Percentiles rank a stretch among this genome's conserved stretches.
These are phyloP conservation scores for Pagetopsis macropterus DNA, from an alignment of 2,797 vertebrate genomes.

Conservation along the genomic window DNA sequence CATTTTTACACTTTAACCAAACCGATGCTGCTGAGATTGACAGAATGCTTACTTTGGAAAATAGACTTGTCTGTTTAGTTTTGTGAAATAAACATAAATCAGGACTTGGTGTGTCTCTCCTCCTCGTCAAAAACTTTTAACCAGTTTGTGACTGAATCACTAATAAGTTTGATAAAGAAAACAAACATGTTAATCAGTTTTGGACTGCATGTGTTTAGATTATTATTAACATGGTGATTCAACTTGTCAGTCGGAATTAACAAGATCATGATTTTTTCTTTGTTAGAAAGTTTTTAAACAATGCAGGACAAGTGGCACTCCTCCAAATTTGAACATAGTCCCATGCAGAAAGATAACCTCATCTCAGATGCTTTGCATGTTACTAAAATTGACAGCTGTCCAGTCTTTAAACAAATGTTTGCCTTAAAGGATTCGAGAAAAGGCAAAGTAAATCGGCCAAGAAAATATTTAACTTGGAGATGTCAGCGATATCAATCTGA, in stretches of 20 bases:
- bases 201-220: not conserved
- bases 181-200: not conserved
- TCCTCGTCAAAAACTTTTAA: too few relatives aligned
- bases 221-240: not conserved
- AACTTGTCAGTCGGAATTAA: not conserved
- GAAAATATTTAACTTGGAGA: too few relatives aligned
- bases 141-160: not conserved
- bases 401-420: not conserved
- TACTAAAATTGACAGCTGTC: not conserved
- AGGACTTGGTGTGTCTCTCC: too few relatives aligned
- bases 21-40: not conserved
- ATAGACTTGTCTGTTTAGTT: not conserved
- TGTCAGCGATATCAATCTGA: too few relatives aligned
- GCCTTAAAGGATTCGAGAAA: constrained; percentile 2
- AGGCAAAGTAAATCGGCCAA: not conserved
- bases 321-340: not conserved
- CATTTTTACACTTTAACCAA: not conserved
- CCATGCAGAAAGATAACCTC: not conserved
- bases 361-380: not conserved
- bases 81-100: too few relatives aligned
- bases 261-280: not conserved
- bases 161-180: not conserved
- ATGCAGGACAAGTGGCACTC: too few relatives aligned
- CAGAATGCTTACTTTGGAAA: not conserved
- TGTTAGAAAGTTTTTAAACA: not conserved